Conservation (phyloP, 2,888 invertebrate genomes). For the Syrphus vitripennis region DNA sequence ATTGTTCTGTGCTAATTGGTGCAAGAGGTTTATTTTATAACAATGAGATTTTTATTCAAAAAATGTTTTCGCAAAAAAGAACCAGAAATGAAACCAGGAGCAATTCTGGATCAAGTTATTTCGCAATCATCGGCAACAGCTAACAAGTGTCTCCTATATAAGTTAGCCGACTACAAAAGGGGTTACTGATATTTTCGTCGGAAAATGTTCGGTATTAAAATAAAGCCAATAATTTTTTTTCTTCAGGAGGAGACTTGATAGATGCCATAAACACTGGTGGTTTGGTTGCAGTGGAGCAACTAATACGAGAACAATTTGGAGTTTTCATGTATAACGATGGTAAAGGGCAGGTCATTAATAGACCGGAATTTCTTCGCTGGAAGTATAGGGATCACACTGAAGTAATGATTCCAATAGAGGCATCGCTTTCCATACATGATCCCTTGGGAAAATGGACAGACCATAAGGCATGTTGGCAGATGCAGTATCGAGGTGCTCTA, state of each 20-base stretch:
- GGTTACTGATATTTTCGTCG: conserved; percentile 80
- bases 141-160: conserved; percentile 93
- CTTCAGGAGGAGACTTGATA: conserved; percentile 90
- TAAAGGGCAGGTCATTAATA: conserved; percentile 91
- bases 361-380: conserved; percentile 94
- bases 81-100: conserved; percentile 83
- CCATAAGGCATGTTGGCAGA: conserved; percentile 98
- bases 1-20: neutral
- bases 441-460: conserved; percentile 94
- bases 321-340: conserved; percentile 94
- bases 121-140: conserved; percentile 91
- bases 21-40: neutral
- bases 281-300: conserved; percentile 90
- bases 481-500: conserved; percentile 96
- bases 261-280: conserved; percentile 94
- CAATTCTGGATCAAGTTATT: conserved; percentile 93
- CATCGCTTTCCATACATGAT: conserved; percentile 91
- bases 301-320: conserved; percentile 92
- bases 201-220: neutral
- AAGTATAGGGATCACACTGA: conserved; percentile 93
- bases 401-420: conserved; percentile 93
- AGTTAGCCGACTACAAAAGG: conserved; percentile 94
- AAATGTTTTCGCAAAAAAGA: conserved; percentile 80
- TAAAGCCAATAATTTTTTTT: neutral
- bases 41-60: conserved; percentile 78